Percentiles rank a stretch among this genome's conserved stretches.
phyloP scores from a whole-genome alignment of 2,888 invertebrate species.

The Ptycholaimellus sp. region DNA sequence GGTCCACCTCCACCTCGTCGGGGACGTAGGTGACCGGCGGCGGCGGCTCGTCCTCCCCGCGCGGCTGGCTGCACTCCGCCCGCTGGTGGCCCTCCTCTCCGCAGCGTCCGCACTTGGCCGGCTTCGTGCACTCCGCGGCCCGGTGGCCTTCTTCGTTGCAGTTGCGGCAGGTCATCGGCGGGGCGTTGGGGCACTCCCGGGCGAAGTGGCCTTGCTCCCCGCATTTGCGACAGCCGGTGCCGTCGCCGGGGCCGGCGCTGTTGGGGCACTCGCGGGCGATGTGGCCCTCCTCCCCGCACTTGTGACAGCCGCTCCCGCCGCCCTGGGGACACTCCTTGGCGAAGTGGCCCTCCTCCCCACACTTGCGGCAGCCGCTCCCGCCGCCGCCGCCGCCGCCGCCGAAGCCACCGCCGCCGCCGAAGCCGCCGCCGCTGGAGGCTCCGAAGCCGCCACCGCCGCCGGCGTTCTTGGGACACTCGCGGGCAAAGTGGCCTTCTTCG shows the following conservation, averaged over 20 bases:
- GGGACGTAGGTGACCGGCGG: neutral
- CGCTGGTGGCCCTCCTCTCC: conserved; percentile 11
- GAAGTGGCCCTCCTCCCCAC: neutral
- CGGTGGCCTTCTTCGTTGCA: no score
- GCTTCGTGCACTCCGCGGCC: no score
- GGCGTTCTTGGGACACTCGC: no score
- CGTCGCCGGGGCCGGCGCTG: neutral
- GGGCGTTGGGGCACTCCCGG: no score
- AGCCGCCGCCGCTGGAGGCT: conserved; percentile 3
- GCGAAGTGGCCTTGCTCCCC: no score
- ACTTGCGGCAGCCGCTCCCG: neutral
- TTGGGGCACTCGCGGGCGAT: conserved; percentile 1
- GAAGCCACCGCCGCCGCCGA: conserved; percentile 2
- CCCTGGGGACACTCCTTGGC: conserved; percentile 1
- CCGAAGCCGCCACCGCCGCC: conserved; percentile 2
- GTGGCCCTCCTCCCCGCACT: neutral
- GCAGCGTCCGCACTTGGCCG: no score
- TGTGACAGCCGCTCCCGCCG: neutral
- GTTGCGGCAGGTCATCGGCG: no score
- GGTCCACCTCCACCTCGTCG: neutral
- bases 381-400: conserved; percentile 4
- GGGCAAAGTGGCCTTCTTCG: no score
- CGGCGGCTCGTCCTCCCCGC: neutral
- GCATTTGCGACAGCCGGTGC: no score
- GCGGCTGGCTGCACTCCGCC: conserved; percentile 9